Evolutionary conservation across 2,888 invertebrate genomes (phyloP).

Genomic region (Cyrtodaria siliqua): DNA sequence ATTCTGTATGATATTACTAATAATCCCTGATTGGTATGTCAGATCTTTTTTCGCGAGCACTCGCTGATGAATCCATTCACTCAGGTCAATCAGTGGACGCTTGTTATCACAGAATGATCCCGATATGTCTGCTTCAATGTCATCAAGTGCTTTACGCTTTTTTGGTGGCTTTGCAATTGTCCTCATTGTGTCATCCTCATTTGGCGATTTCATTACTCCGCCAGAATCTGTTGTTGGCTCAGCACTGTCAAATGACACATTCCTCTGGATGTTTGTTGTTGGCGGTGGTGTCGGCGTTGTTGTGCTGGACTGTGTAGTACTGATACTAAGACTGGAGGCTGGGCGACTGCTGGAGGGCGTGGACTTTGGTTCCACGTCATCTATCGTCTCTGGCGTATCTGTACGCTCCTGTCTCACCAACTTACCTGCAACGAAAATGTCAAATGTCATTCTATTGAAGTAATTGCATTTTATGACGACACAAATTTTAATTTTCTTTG

Average conservation of each 20-base stretch:
- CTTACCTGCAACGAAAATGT: slow-evolving; percentile 19
- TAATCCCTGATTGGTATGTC: slow-evolving; percentile 93
- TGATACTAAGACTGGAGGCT: slow-evolving; percentile 55
- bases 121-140: slow-evolving; percentile 64
- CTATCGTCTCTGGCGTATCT: slow-evolving; percentile 56
- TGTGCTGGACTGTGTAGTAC: slow-evolving; percentile 54
- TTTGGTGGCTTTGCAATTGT: slow-evolving; percentile 93
- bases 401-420: slow-evolving; percentile 44
- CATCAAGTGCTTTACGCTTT: slow-evolving; percentile 91
- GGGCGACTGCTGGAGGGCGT: slow-evolving; percentile 65
- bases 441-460: no score
- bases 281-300: slow-evolving; percentile 52
- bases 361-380: slow-evolving; percentile 58
- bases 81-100: slow-evolving; percentile 90
- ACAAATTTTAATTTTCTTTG: no score
- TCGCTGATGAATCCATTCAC: slow-evolving; percentile 97
- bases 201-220: slow-evolving; percentile 57
- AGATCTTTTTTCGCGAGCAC: slow-evolving; percentile 95
- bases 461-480: no score
- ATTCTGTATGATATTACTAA: slow-evolving; percentile 87
- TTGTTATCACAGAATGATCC: slow-evolving; percentile 59
- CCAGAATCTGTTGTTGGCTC: slow-evolving; percentile 16
- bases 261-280: slow-evolving; percentile 28
- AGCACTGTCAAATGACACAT: slow-evolving; percentile 29
- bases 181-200: slow-evolving; percentile 62